These are phyloP conservation scores for Caenorhabditis tropicalis DNA, from an alignment of 1,140 invertebrate genomes.

Conservation along the genomic window DNA sequence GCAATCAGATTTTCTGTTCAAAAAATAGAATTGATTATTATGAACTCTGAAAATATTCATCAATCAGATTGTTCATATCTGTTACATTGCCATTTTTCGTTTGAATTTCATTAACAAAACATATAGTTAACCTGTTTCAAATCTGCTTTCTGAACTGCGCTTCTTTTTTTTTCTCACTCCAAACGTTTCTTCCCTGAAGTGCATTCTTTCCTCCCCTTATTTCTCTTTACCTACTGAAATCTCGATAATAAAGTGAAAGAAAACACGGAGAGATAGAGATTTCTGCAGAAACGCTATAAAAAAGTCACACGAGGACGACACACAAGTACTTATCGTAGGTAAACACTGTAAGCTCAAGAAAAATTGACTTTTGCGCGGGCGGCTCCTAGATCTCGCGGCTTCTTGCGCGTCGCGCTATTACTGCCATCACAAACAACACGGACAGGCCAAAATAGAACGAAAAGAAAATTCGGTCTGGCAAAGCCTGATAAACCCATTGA, in stretches of 20 bases:
- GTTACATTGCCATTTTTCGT: too few species aligned
- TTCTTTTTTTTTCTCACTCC: neutral
- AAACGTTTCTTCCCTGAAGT: neutral
- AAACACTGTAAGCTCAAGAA: constrained; percentile 45
- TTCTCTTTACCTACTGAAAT: neutral
- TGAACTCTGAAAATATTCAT: too few species aligned
- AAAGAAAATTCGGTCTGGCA: neutral
- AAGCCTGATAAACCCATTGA: too few species aligned
- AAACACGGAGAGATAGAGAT: too few species aligned
- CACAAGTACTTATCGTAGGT: constrained; percentile 45
- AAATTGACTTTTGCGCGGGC: constrained; percentile 20
- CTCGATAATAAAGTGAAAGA: neutral
- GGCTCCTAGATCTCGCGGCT: neutral
- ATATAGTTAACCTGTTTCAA: too few species aligned
- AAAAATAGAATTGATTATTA: too few species aligned
- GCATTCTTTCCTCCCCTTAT: neutral
- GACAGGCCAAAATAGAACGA: neutral
- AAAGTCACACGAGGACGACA: neutral
- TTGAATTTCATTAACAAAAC: too few species aligned
- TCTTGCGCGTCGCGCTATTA: neutral
- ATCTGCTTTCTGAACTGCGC: neutral
- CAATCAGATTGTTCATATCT: too few species aligned
- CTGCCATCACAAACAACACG: constrained; percentile 8
- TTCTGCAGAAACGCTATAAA: neutral
- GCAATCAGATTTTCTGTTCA: too few species aligned